Evolutionary conservation across 1,140 invertebrate genomes (phyloP).

Genomic region (Stegodyphus mimosarum): DNA sequence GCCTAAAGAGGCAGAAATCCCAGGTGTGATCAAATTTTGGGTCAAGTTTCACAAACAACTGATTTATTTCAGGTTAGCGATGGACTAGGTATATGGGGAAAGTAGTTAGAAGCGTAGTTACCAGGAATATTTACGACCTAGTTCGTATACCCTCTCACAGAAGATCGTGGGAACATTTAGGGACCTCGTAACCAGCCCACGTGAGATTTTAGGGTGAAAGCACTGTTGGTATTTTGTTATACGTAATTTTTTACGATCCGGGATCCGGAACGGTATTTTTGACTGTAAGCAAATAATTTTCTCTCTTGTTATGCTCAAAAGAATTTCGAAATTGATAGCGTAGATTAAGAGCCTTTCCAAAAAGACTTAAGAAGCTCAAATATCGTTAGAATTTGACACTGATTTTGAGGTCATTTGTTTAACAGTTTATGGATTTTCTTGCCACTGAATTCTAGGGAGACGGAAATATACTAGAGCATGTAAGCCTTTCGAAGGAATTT

Average conservation of each 20-base stretch:
- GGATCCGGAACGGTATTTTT: neutral
- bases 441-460: too few species aligned
- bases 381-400: too few species aligned
- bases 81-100: neutral
- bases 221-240: neutral
- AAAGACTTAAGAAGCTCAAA: too few species aligned
- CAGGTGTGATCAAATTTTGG: conserved; percentile 39
- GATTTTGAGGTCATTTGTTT: too few species aligned
- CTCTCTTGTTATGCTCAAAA: too few species aligned
- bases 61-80: conserved; percentile 21
- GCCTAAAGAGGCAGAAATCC: neutral
- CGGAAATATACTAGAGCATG: too few species aligned
- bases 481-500: too few species aligned
- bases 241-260: neutral
- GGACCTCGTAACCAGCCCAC: neutral
- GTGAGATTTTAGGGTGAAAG: neutral
- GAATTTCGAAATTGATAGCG: too few species aligned
- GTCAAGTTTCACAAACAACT: conserved; percentile 51
- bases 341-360: too few species aligned
- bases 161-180: conserved; percentile 5
- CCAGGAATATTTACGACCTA: conserved; percentile 10
- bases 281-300: neutral
- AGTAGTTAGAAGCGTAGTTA: neutral
- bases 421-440: too few species aligned
- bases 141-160: neutral